Base-by-base conservation (phyloP, 2,113 vertebrate genomes). In the Sula dactylatra region DNA sequence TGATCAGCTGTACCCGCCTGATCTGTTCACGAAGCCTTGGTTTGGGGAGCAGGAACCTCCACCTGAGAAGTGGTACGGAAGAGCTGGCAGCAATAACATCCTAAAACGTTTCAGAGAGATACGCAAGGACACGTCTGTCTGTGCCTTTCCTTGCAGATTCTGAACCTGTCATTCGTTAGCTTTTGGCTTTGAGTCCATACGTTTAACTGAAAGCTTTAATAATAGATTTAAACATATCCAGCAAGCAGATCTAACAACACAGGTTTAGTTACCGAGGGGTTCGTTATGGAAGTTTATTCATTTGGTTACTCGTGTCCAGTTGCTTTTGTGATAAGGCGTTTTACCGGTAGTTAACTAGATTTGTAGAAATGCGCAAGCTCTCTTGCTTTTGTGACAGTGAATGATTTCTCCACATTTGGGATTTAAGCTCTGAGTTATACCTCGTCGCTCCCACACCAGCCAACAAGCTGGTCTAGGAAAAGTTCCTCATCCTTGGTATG, bases 31-130 rank as follows among this genome's bases (percentile, higher is more conserved):
- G 32, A 4, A 4, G 49, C 38, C 24, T 4, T 5, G 32, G n/a
- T 10, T 0, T 14, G 59, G 52, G 73, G 73, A 50, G 82, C 95
- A 13, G 52, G 0, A 12, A 5, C 52, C 66, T 19, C 13, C 16
- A 2, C 20, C 42, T 1, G 45, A 11, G 0, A 20, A 10, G 69
- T 1, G 34, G 2, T 1, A 5, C 2, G 4, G 76, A 14, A 8
- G 44, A 10, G 27, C 55, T 13, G 73, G 50, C 47, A 64, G 82
- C 80, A 19, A 0, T 3, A 2, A 9, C 34, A 1, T 13, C 66
- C 76, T 2, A 0, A 4, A 24, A 0, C 0, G 16, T 7, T 29
- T 10, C 13, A 10, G 67, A 13, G 59, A 12, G 38, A 18, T 4
- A 2, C 0, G 9, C 31, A 1, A 10, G 81, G 10, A 6, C 7